phyloP scores from a whole-genome alignment of 2,888 invertebrate species.

The Gymnocheta viridis region DNA sequence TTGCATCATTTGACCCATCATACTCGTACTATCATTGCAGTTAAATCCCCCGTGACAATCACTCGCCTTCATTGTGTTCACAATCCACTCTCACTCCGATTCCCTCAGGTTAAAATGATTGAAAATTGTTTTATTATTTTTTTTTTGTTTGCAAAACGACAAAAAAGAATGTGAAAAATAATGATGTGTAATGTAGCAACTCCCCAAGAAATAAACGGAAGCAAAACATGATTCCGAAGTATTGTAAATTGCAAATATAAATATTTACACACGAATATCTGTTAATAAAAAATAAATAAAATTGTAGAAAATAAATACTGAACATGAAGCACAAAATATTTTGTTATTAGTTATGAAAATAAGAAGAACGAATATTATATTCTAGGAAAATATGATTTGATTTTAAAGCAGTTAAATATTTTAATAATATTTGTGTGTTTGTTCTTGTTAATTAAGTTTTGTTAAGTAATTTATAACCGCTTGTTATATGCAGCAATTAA shows the following conservation, averaged over 20 bases:
- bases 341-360: neutral
- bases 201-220: constrained; percentile 2
- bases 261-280: neutral
- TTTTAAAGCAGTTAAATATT: neutral
- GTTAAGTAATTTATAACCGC: neutral
- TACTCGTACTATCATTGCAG: too few relatives aligned
- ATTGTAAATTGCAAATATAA: neutral
- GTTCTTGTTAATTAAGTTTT: neutral
- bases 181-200: constrained; percentile 16
- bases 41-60: constrained; percentile 26
- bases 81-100: neutral
- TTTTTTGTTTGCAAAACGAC: neutral
- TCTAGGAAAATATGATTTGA: neutral
- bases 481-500: neutral
- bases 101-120: constrained; percentile 51
- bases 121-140: constrained; percentile 6
- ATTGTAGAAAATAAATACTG: constrained; percentile 8
- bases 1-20: too few relatives aligned
- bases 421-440: neutral
- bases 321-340: constrained; percentile 22
- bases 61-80: neutral
- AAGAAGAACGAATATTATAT: too few relatives aligned
- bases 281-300: neutral
- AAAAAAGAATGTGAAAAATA: constrained; percentile 14
- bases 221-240: constrained; percentile 18